Conservation (phyloP, 2,888 invertebrate genomes). For the Nineta flava region DNA sequence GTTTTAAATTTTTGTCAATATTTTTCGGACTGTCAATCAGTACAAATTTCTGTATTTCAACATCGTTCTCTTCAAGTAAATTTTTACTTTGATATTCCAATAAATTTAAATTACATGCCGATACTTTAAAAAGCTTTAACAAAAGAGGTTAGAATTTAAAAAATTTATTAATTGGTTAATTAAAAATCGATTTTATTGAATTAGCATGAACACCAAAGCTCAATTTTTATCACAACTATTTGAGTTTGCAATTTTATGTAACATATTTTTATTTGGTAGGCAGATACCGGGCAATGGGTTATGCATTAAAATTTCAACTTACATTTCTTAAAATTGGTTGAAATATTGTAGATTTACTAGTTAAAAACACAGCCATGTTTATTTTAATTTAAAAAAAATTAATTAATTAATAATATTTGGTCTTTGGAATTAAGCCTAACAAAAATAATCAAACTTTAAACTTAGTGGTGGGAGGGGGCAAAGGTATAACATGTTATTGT, state of each 20-base stretch:
- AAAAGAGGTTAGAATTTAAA: not conserved
- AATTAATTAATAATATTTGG: too few species aligned
- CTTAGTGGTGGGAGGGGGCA: too few species aligned
- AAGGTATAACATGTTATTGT: too few species aligned
- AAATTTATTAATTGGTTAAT: not conserved
- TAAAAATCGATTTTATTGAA: not conserved
- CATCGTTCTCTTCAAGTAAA: conserved; percentile 68
- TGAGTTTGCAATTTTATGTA: too few species aligned
- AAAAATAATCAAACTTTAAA: too few species aligned
- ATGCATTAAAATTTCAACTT: not conserved
- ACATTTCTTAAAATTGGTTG: not conserved
- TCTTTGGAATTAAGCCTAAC: too few species aligned
- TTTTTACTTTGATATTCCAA: conserved; percentile 97
- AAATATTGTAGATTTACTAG: not conserved
- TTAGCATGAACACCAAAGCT: too few species aligned
- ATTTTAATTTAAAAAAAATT: too few species aligned
- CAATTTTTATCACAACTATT: too few species aligned
- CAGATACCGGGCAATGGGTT: too few species aligned
- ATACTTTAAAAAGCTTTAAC: conserved; percentile 16
- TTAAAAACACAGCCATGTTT: not conserved
- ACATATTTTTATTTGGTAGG: too few species aligned
- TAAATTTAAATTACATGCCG: conserved; percentile 62
- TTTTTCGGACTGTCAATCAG: conserved; percentile 49
- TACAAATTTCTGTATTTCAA: conserved; percentile 75
- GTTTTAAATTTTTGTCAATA: conserved; percentile 20